Conservation (phyloP, 2,888 invertebrate genomes). For the Oasisia sp. region DNA sequence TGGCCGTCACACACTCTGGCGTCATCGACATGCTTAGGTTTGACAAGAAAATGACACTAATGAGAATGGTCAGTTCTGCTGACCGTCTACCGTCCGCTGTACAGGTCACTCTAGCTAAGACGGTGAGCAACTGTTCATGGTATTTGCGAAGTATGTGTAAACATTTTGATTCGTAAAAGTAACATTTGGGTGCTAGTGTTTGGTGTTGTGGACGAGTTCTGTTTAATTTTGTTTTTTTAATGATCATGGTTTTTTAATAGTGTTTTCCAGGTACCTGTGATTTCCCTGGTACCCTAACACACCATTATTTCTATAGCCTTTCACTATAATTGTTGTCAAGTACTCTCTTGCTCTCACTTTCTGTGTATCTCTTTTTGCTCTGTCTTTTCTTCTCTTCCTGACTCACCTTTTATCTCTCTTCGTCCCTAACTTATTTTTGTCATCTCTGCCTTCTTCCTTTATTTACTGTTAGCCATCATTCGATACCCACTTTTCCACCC, state of each 20-base stretch:
- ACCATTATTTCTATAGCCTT: background rate
- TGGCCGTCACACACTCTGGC: background rate
- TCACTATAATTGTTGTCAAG: background rate
- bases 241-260: background rate
- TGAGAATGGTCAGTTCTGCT: background rate
- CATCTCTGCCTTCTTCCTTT: too few relatives aligned
- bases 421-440: too few relatives aligned
- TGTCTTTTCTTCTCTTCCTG: background rate
- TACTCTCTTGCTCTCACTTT: background rate
- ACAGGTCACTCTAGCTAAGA: background rate
- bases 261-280: background rate
- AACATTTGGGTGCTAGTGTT: background rate
- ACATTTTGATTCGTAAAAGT: background rate
- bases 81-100: background rate
- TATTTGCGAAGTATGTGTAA: background rate
- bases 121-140: background rate
- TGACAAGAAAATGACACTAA: background rate
- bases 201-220: background rate
- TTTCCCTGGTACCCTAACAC: too few relatives aligned
- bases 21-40: background rate
- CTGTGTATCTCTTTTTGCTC: background rate
- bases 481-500: too few relatives aligned
- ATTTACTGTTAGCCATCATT: too few relatives aligned
- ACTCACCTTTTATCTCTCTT: too few relatives aligned
- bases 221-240: background rate